Base-by-base conservation (phyloP, 2,888 invertebrate genomes). In the Adelognathus sp. region DNA sequence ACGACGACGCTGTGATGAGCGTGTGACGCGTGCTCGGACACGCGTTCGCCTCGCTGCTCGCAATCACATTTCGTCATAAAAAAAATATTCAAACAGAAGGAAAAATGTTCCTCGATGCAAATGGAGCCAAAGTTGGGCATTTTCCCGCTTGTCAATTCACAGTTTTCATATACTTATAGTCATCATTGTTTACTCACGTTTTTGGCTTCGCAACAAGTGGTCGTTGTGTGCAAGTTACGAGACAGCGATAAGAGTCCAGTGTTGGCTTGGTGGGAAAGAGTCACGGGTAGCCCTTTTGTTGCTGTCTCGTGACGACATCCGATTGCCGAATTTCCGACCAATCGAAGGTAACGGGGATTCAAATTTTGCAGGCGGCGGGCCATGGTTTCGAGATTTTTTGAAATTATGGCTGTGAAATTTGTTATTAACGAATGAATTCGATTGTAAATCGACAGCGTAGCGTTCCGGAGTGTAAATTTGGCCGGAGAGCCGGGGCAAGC, bases 311-410 rank as follows among this genome's bases (percentile, higher is more conserved):
- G 24, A 11, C 54, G 21, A 11, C 52, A 60, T 54, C 80, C 79
- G 36, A 66, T 69, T 6, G 86, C 21, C 18, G 84, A 44, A 39
- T 84, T 83, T 70, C 81, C 83, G n/a, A 75, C 86, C 86, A 89
- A 86, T 86, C 82, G 88, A 79, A 83, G 69, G 54, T 81, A 80
- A 24, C 85, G 80, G 2, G 80, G 82, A 76, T 86, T 85, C 64
- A 87, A 84, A 80, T 61, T 76, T 39, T 63, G 46, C 79, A 85
- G 84, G 56, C 81, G 82, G 27, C 80, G 76, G 69, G 80, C 80
- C 86, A 88, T 89, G 50, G n/a, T n/a, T n/a, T n/a, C n/a, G n/a
- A n/a, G n/a, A n/a, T n/a, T n/a, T n/a, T 46, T 77, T 72, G 41
- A 39, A 61, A 29, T 46, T 2, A 33, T 66, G n/a, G 16, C 21